Evolutionary conservation across 2,797 vertebrate species (phyloP).

Genomic region (Sebastolobus alascanus): DNA sequence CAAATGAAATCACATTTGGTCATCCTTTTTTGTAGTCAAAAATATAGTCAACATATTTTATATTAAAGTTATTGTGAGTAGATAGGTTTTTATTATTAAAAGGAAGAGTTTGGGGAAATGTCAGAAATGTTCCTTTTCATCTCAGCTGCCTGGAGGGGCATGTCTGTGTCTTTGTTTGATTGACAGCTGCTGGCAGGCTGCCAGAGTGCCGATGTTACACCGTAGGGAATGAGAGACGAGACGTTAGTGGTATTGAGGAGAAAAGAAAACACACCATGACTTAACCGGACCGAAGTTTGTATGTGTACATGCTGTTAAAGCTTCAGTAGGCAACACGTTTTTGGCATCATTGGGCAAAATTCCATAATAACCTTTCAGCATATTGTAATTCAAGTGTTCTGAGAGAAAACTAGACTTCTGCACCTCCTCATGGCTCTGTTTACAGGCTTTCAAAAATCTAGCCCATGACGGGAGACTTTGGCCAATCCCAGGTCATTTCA

Average conservation of each 20-base stretch:
- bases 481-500: too few relatives aligned
- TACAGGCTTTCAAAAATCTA: too few relatives aligned
- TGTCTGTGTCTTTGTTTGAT: neutral
- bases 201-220: neutral
- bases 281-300: neutral
- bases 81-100: neutral
- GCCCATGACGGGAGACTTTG: too few relatives aligned
- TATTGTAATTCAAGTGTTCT: too few relatives aligned
- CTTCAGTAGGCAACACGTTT: too few relatives aligned
- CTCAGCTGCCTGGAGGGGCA: neutral
- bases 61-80: neutral
- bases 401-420: too few relatives aligned
- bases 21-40: neutral
- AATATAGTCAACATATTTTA: neutral
- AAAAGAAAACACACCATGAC: neutral
- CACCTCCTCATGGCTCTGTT: too few relatives aligned
- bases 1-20: neutral
- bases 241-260: neutral
- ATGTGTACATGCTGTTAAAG: neutral
- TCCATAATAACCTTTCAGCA: too few relatives aligned
- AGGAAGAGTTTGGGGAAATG: neutral
- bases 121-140: neutral
- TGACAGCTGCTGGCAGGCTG: slow-evolving; percentile 3
- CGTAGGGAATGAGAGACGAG: neutral
- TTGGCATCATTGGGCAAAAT: too few relatives aligned